Conservation (phyloP, 2,888 invertebrate genomes). For the Julus scanicus region DNA sequence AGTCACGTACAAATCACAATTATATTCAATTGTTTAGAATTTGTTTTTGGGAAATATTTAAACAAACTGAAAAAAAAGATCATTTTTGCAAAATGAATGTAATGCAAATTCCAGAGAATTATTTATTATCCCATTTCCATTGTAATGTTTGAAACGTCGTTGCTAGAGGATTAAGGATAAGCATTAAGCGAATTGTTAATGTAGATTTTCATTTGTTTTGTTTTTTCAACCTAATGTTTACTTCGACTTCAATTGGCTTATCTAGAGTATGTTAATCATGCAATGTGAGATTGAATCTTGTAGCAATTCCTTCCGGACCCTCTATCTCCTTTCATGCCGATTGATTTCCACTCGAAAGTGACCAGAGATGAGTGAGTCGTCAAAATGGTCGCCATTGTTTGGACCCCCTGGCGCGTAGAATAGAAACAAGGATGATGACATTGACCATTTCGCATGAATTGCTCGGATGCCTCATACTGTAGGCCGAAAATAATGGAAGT, state of each 20-base stretch:
- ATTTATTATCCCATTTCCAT: not conserved
- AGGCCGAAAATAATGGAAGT: conserved; percentile 14
- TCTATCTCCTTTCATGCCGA: conserved; percentile 43
- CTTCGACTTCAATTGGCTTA: not conserved
- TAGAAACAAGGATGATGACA: conserved; percentile 38
- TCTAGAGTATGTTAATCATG: not conserved
- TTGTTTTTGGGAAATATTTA: too few species aligned
- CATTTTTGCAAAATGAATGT: too few species aligned
- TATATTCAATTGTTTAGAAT: too few species aligned
- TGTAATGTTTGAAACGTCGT: not conserved
- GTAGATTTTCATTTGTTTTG: not conserved
- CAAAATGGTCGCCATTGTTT: conserved; percentile 42
- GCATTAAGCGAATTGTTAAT: not conserved
- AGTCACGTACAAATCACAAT: too few species aligned
- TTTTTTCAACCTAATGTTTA: not conserved
- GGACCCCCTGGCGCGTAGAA: conserved; percentile 28
- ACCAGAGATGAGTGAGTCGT: conserved; percentile 44
- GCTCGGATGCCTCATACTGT: not conserved
- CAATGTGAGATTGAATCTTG: not conserved
- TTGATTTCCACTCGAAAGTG: conserved; percentile 10
- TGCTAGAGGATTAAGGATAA: not conserved
- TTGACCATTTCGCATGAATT: not conserved
- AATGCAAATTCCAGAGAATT: too few species aligned
- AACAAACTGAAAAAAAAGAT: too few species aligned
- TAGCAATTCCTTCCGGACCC: not conserved